A percentile compares a stretch with the other conserved stretches of the same genome.
phyloP scores from a whole-genome alignment of 2,888 invertebrate genomes.

The Dermolepida albohirtum region DNA sequence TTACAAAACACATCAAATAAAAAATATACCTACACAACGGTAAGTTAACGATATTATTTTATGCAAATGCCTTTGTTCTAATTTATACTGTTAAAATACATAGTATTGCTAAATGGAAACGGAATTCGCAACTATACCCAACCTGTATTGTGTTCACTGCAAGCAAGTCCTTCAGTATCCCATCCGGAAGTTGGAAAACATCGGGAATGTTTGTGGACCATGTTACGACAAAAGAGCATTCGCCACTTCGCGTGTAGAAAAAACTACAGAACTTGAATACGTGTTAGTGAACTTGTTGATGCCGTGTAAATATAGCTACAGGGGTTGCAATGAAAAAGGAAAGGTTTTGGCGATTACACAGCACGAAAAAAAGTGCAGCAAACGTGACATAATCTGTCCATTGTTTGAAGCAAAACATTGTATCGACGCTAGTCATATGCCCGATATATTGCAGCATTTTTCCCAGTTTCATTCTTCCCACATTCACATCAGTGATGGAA shows the following conservation, averaged over 20 bases:
- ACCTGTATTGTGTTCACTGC: constrained; percentile 18
- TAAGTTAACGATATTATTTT: constrained; percentile 15
- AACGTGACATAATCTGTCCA: constrained; percentile 35
- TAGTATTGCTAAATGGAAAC: constrained; percentile 15
- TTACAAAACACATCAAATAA: not conserved
- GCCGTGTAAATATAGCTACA: constrained; percentile 35
- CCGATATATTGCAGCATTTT: constrained; percentile 28
- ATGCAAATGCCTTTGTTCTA: not conserved
- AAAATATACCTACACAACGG: not conserved
- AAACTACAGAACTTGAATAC: constrained; percentile 20
- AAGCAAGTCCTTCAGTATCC: constrained; percentile 31
- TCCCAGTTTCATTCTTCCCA: constrained; percentile 10
- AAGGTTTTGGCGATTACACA: constrained; percentile 20
- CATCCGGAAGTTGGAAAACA: constrained; percentile 26
- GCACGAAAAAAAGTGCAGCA: constrained; percentile 33
- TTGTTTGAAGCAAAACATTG: constrained; percentile 29
- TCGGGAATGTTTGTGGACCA: constrained; percentile 33
- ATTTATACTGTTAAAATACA: not conserved
- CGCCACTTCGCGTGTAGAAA: not conserved
- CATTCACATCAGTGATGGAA: constrained; percentile 22
- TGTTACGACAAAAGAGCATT: constrained; percentile 31
- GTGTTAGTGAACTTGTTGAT: constrained; percentile 30
- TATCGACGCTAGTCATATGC: not conserved
- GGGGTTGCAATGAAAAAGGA: constrained; percentile 28
- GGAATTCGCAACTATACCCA: constrained; percentile 1